Conservation (phyloP, 1,140 invertebrate genomes). For the Drosophila suzukii region DNA sequence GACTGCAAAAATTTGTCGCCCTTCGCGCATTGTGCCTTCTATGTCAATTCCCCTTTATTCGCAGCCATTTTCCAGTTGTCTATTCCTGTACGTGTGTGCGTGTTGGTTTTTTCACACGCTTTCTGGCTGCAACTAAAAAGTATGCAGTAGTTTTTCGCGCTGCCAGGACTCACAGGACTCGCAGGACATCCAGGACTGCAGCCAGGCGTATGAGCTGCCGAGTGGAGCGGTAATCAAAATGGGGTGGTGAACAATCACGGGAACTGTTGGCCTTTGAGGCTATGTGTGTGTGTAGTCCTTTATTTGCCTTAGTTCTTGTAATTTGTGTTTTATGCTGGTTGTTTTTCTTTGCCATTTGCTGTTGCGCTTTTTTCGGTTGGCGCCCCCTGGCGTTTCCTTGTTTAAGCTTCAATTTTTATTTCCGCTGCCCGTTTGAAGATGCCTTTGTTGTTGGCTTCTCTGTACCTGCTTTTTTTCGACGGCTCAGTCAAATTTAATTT, state of each 20-base stretch:
- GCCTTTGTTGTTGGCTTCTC: constrained; percentile 48
- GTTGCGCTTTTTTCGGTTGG: constrained; percentile 43
- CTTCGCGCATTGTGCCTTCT: constrained; percentile 10
- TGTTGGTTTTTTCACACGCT: constrained; percentile 68
- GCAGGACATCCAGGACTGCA: constrained; percentile 31
- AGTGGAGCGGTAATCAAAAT: constrained; percentile 3
- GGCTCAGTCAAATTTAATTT: constrained; percentile 26
- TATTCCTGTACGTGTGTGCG: constrained; percentile 1
- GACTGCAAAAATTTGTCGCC: constrained; percentile 48
- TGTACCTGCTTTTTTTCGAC: background rate
- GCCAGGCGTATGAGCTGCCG: constrained; percentile 50
- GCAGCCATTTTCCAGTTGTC: constrained; percentile 38
- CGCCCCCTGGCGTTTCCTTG: constrained; percentile 66
- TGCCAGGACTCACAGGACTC: constrained; percentile 13
- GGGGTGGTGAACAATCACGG: constrained; percentile 57
- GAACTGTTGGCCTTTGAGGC: constrained; percentile 64
- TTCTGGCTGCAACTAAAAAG: constrained; percentile 67
- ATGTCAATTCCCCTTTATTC: constrained; percentile 47
- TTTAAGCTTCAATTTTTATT: constrained; percentile 61
- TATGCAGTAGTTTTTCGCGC: constrained; percentile 63
- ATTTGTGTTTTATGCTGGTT: constrained; percentile 46
- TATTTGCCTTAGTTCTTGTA: constrained; percentile 49
- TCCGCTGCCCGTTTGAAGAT: constrained; percentile 63
- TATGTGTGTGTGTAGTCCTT: constrained; percentile 31
- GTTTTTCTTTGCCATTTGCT: constrained; percentile 23